Conservation (phyloP, 2,888 invertebrate species). For the Mellilla xanthometata region DNA sequence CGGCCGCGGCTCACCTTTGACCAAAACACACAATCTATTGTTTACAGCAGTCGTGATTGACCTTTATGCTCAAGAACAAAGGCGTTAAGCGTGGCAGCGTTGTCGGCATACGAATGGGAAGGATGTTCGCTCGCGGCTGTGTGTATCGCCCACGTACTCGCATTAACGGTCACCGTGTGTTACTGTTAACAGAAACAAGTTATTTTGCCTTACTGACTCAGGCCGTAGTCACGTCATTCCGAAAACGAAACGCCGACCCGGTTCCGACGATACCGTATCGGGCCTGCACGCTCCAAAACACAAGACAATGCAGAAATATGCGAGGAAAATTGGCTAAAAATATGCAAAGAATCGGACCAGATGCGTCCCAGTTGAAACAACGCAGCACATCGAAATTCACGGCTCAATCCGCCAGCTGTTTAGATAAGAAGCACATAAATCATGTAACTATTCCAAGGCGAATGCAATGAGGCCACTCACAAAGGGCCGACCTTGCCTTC, state of each 20-base stretch:
- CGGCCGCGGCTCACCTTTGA: conserved; percentile 36
- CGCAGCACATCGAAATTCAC: conserved; percentile 43
- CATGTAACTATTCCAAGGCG: conserved; percentile 79
- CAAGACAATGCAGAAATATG: conserved; percentile 7
- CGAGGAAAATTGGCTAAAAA: conserved; percentile 11
- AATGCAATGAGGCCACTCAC: conserved; percentile 74
- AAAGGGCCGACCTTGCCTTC: conserved; percentile 75
- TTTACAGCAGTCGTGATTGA: conserved; percentile 42
- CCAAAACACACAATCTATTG: conserved; percentile 35
- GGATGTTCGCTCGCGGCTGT: conserved; percentile 41
- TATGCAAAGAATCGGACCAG: too few species aligned
- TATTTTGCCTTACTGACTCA: conserved; percentile 65
- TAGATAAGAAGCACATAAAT: conserved; percentile 68
- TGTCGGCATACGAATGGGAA: conserved; percentile 35
- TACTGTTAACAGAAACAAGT: conserved; percentile 71
- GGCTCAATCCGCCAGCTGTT: conserved; percentile 53
- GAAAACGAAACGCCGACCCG: conserved; percentile 33
- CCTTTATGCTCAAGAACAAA: conserved; percentile 50
- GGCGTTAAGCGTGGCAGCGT: conserved; percentile 30
- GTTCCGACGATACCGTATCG: conserved; percentile 31
- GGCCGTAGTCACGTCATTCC: conserved; percentile 38
- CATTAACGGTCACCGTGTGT: conserved; percentile 64
- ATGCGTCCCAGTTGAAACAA: conserved; percentile 38
- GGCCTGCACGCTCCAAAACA: conserved; percentile 11
- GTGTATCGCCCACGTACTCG: conserved; percentile 64